Conservation (phyloP, 2,888 invertebrate genomes). For the Drosophila nr. medialis region DNA sequence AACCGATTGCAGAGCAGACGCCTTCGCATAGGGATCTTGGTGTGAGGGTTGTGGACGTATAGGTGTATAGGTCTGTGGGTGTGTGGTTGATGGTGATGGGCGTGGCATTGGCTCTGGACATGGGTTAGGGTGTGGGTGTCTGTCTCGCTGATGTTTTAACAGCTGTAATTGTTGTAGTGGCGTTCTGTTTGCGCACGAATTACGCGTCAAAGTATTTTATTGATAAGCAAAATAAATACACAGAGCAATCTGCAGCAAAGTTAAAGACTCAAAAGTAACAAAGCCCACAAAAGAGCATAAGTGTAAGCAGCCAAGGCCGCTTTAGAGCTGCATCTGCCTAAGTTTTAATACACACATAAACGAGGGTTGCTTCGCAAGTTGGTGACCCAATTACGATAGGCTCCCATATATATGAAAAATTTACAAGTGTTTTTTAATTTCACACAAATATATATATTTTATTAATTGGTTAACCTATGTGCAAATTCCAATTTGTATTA, state of each 20-base stretch:
- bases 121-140: not conserved
- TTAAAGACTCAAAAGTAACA: not conserved
- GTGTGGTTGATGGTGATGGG: constrained; percentile 16
- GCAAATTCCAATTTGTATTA: not conserved
- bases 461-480: not conserved
- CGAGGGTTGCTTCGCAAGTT: constrained; percentile 22
- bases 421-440: not conserved
- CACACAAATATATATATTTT: not conserved
- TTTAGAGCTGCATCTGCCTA: constrained; percentile 29
- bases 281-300: constrained; percentile 22
- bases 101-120: constrained; percentile 19
- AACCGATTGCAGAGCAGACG: constrained; percentile 39
- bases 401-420: accelerated
- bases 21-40: constrained; percentile 12
- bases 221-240: constrained; percentile 63
- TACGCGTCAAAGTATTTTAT: constrained; percentile 35
- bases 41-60: constrained; percentile 14
- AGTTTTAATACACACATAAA: constrained; percentile 33
- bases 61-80: not conserved
- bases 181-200: constrained; percentile 57
- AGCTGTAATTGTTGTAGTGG: constrained; percentile 70
- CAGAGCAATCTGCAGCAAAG: not conserved
- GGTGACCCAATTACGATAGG: not conserved
- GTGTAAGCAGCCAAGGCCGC: constrained; percentile 57
- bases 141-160: constrained; percentile 65